Base-by-base conservation (phyloP, 1,140 invertebrate genomes). In the Ceratina australensis region DNA sequence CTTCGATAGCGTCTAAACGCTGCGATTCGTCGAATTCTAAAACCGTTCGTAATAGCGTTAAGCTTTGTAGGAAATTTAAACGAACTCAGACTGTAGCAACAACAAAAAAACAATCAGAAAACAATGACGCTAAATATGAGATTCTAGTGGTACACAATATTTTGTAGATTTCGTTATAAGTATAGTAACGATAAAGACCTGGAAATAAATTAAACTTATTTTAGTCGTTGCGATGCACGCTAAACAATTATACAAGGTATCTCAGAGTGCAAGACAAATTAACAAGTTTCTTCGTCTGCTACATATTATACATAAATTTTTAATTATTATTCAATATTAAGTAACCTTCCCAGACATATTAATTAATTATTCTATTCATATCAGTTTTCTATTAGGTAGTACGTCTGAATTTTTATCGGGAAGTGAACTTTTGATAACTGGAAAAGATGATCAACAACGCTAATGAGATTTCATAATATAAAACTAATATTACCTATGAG, bases 11-110 rank as follows among this genome's bases (percentile, higher is more conserved):
- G 71, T 69, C 49, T 54, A 54, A 49, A 63, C 54, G 66, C 57
- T 16, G 24, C 28, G 20, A 71, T 77, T 77, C 66, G 61, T 77
- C 74, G 74, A 77, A 77, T 77, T 77, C 74, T 77, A 77, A 77
- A 77, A 47, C 49, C 54, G 20, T 47, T 22, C 28, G 3, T 2
- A 3, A 16, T 63, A 47, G 67, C 20, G 26, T 77, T 77, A 71
- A 71, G 57, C 74, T 77, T 77, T 63, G 47, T 77, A 71, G 49
- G 16, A 42, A 10, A 42, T 0, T 7, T 71, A 63, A 71, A 49
- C 0, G 20, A 47, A 18, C 49, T 15, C 20, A 15, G 42, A 52
- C 1, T 7, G 22, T 77, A 61, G 49, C 16, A 33, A 33, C 4
- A 20, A 20, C 13, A 49, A 33, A n/a, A 1, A 8, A 33, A 33